Base-by-base conservation (phyloP, 2,113 vertebrate species). In the Thamnaconus septentrionalis region DNA sequence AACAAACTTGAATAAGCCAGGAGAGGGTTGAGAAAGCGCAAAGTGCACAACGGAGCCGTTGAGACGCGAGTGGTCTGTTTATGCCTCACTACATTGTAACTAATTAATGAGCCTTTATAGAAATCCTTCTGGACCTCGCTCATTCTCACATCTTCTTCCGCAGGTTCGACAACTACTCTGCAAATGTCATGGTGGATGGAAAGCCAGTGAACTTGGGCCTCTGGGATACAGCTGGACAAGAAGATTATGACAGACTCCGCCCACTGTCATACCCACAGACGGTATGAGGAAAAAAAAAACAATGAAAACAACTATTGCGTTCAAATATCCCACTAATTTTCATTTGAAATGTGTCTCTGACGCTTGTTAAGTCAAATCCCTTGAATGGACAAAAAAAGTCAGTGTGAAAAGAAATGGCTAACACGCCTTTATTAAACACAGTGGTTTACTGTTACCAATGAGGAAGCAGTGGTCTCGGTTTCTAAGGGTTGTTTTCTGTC, bases 151-250 rank as follows among this genome's bases (percentile, higher is more conserved):
- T 59, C 4, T 0, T 11, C 59, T 64, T 46, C 42, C 0, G 61
- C 75, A 98, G 97, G 76, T 99, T 98, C 51, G 96, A 98, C 88
- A 99, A 99, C 90, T 98, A 98, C 77, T 99, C 96, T 53, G 96
- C 97, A 80, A 99, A 99, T 93, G 97, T 99, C 66, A 99, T 99
- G 97, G 97, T 98, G 61, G 96, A 99, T 85, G 96, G 96, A 4
- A 99, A 99, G 78, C 97, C 97, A 0, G 97, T 98, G 66, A 98
- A 99, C 58, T 89, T 99, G 88, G 96, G 97, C 52, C 90, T 98
- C 5, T 98, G 97, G 97, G 97, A 98, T 84, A 98, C 96, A 69
- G 96, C 96, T 66, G 96, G 96, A 75, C 96, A 98, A 89, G 96
- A 98, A 85, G 96, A 98, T 72, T 98, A 98, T 0, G 97, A 98